Base-by-base conservation (phyloP, 2,888 invertebrate genomes). In the Pseudolycoriella hygida region DNA sequence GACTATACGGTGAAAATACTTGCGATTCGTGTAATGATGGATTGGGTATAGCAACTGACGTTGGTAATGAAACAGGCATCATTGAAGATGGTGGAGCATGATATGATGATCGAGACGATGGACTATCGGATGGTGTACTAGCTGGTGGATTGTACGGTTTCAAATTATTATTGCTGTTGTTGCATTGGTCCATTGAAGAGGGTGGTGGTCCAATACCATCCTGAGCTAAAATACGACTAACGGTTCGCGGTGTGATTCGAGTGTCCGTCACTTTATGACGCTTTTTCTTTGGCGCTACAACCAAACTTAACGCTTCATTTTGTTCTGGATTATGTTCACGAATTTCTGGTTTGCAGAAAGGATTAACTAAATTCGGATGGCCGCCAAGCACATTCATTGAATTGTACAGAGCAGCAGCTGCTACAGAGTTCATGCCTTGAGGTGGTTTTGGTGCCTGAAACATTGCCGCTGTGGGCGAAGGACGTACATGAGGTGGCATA, bases 191-290 rank as follows among this genome's bases (percentile, higher is more conserved):
- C 40, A 20, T 44, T 17, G 20, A 47, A 37, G 59, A 76, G 45
- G 76, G 75, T 48, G 80, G 78, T 55, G 79, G 78, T 45, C 78
- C 78, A 55, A 77, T 74, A 41, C 82, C 83, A 55, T 88, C 87
- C 61, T 82, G 81, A 43, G 83, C 86, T 55, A 89, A 67, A 53
- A 89, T 80, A 52, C 89, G 73, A 62, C 86, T 87, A 40, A 89
- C 88, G 42, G 90, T 88, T 52, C 90, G 74, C 17, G 90, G 89
- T 30, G 90, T 89, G 54, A 92, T 86, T 54, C 92, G 73, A 45
- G 90, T 89, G 60, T 92, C 92, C 32, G 94, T 94, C 57, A 93
- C 88, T 82, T 96, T 96, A 61, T 94, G 93, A 46, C 96, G 75
- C 69, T 93, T 94, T 73, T 93, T 94, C 68, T 93, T 93, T 2